Base-by-base conservation (phyloP, 2,888 invertebrate genomes). In the Melanostoma mellinum region DNA sequence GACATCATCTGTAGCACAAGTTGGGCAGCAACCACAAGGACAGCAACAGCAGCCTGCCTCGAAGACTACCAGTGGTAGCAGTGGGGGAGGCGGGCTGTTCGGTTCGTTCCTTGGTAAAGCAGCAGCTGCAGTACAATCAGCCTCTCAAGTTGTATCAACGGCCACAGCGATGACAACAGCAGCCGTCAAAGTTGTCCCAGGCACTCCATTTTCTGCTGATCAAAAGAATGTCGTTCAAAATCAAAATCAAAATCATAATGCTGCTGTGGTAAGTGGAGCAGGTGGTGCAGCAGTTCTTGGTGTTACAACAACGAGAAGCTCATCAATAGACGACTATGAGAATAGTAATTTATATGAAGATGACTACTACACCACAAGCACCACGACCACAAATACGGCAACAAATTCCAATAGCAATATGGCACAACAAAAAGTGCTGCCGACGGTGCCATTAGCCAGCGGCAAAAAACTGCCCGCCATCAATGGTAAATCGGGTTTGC, bases 391-490 rank as follows among this genome's bases (percentile, higher is more conserved):
- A 61, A 84, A 71, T 3, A 75, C 75, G 2, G 30, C 38, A 80
- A 75, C 58, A 85, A 86, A 74, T 72, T 74, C 69, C 58, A 80
- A 77, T 32, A 80, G 73, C 63, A 86, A 65, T 82, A 44, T 68
- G 55, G 40, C 48, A 40, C 74, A 20, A 20, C 20, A 77, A 67
- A 88, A 88, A 71, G 50, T 88, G 60, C 85, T 89, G 42, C 88
- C 89, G 86, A 87, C 88, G 88, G 89, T 89, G 86, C 88, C 89
- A 86, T 86, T 87, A 74, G 88, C 88, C 87, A 88, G 87, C 78
- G 89, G 90, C 86, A 91, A 90, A 88, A 90, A 89, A 87, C 89
- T 91, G 87, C 89, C 90, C 87, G 87, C 88, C 76, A 88, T 90
- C 87, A 90, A 89, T 88, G 88, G 88, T 86, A 88, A 89, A 87